phyloP scores from a whole-genome alignment of 37 sponge, comb jelly and placozoan genomes.

The Agelas oroides region DNA sequence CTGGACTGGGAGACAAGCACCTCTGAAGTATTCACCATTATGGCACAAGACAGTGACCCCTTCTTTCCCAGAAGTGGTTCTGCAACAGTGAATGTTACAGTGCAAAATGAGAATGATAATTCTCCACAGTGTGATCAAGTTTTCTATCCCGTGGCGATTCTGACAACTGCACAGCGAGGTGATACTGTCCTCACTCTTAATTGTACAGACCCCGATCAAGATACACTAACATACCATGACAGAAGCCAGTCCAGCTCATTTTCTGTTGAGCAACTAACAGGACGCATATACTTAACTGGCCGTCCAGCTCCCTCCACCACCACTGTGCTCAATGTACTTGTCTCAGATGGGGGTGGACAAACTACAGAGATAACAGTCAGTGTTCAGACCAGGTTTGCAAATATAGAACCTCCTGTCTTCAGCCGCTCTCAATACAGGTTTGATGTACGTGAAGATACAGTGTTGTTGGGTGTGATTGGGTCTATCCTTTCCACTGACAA shows the following conservation, averaged over 20 bases:
- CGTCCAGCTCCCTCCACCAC: slow-evolving; percentile 31
- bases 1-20: slow-evolving; percentile 30
- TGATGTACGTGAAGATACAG: slow-evolving; percentile 52
- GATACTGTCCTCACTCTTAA: slow-evolving; percentile 14
- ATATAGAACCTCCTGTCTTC: slow-evolving; percentile 54
- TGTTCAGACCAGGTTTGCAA: slow-evolving; percentile 42
- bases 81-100: slow-evolving; percentile 41
- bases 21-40: slow-evolving; percentile 31
- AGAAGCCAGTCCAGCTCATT: not conserved
- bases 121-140: slow-evolving; percentile 34
- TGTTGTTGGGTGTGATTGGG: slow-evolving; percentile 33
- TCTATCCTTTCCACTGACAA: slow-evolving; percentile 47
- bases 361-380: slow-evolving; percentile 23
- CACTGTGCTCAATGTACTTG: slow-evolving; percentile 39
- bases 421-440: not conserved
- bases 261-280: slow-evolving; percentile 21
- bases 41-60: slow-evolving; percentile 67
- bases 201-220: slow-evolving; percentile 11
- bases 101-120: slow-evolving; percentile 76
- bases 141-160: slow-evolving; percentile 5
- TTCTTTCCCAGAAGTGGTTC: slow-evolving; percentile 29
- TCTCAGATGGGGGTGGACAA: slow-evolving; percentile 31
- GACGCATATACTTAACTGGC: slow-evolving; percentile 35
- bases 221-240: slow-evolving; percentile 1
- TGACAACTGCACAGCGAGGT: slow-evolving; percentile 7